phyloP scores from a whole-genome alignment of 2,113 vertebrate species.

The Macrotus californicus region DNA sequence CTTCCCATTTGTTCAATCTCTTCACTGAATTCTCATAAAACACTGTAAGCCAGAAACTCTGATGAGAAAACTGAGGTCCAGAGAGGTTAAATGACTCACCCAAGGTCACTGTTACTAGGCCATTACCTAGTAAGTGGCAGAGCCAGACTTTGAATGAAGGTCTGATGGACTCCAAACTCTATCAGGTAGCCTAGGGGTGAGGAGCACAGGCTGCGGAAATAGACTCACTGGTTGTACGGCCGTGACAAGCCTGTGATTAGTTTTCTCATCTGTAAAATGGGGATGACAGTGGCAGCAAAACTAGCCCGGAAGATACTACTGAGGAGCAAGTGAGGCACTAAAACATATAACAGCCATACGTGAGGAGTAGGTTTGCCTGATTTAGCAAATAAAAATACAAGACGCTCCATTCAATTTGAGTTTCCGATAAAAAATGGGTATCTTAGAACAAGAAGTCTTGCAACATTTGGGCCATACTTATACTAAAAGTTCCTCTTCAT shows the following conservation, averaged over 20 bases:
- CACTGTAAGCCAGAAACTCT: neutral
- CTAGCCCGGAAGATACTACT: rapidly evolving
- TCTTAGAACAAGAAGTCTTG: neutral
- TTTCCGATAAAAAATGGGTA: neutral
- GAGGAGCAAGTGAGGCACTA: neutral
- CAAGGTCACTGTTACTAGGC: neutral
- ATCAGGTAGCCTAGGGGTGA: neutral
- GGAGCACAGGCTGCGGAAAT: neutral
- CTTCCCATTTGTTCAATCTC: neutral
- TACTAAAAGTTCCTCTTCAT: neutral
- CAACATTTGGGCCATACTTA: neutral
- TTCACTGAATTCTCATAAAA: neutral
- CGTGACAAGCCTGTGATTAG: neutral
- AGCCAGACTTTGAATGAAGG: neutral
- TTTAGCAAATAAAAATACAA: neutral
- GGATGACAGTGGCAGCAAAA: neutral
- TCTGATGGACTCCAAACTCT: neutral
- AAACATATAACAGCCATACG: neutral
- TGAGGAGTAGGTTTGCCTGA: neutral
- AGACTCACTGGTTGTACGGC: neutral
- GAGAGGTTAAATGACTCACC: neutral
- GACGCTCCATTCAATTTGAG: neutral
- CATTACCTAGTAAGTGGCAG: neutral
- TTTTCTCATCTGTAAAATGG: neutral
- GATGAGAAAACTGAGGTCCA: neutral